These are phyloP conservation scores for Lordiphosa fenestrarum DNA, from an alignment of 2,888 invertebrate genomes.

Conservation along the genomic window DNA sequence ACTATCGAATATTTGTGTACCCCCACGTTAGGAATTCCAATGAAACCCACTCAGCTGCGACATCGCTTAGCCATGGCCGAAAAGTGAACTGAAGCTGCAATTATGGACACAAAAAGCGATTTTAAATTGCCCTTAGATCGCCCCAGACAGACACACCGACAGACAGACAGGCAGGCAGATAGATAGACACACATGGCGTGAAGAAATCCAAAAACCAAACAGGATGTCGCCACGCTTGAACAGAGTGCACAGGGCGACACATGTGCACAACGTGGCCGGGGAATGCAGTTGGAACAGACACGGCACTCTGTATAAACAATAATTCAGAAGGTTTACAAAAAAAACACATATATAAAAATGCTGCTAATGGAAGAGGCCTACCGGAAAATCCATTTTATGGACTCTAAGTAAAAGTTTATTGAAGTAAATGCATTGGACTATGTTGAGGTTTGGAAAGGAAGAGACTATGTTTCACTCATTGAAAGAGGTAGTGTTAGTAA, in stretches of 20 bases:
- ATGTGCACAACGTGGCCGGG: constrained; percentile 63
- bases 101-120: constrained; percentile 34
- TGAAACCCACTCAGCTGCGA: constrained; percentile 10
- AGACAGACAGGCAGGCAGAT: constrained; percentile 6
- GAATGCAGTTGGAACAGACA: constrained; percentile 5
- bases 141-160: constrained; percentile 3
- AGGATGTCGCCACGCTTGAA: constrained; percentile 68
- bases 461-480: no score
- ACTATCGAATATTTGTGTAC: constrained; percentile 37
- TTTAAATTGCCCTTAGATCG: constrained; percentile 32
- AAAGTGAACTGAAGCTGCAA: constrained; percentile 20
- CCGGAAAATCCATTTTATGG: no score
- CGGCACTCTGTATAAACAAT: constrained; percentile 4
- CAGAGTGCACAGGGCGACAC: constrained; percentile 36
- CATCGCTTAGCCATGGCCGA: constrained; percentile 4
- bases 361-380: no score
- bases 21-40: constrained; percentile 13
- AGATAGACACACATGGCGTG: constrained; percentile 37
- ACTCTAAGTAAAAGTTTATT: no score
- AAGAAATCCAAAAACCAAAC: constrained; percentile 58
- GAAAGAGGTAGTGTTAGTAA: no score
- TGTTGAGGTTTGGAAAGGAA: no score
- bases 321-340: not conserved
- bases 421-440: no score
- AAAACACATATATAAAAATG: no score